Conservation (phyloP, 1,140 invertebrate genomes). For the Dinoponera quadriceps region DNA sequence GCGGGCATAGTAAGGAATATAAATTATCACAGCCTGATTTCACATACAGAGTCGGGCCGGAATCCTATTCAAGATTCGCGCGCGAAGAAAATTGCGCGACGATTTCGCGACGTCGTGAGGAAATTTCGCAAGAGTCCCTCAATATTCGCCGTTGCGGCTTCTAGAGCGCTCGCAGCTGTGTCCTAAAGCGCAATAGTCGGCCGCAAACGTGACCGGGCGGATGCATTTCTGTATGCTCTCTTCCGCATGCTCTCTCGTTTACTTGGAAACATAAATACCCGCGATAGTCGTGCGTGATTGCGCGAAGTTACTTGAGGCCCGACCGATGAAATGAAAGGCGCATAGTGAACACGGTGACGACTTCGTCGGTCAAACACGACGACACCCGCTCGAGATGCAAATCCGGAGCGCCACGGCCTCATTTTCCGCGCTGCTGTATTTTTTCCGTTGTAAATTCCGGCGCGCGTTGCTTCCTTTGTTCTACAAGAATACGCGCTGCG, state of each 20-base stretch:
- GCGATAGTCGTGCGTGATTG: conserved; percentile 55
- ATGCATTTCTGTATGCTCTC: conserved; percentile 13
- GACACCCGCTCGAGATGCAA: background rate
- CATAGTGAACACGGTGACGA: background rate
- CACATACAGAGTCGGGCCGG: conserved; percentile 18
- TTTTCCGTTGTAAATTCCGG: background rate
- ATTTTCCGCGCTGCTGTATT: background rate
- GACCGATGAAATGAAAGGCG: background rate
- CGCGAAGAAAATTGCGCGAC: conserved; percentile 7
- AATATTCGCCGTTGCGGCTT: conserved; percentile 46
- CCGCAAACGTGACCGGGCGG: conserved; percentile 50
- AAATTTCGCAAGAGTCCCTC: conserved; percentile 57
- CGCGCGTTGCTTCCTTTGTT: background rate
- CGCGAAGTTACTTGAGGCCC: conserved; percentile 5
- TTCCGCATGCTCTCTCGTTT: conserved; percentile 22
- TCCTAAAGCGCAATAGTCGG: conserved; percentile 52
- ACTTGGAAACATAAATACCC: conserved; percentile 33
- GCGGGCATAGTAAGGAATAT: background rate
- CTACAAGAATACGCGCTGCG: background rate
- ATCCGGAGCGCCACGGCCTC: background rate
- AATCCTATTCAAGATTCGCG: conserved; percentile 15
- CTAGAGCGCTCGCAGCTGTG: conserved; percentile 35
- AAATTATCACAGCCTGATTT: conserved; percentile 29
- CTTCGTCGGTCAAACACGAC: background rate
- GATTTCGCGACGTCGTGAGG: conserved; percentile 44